phyloP scores from a whole-genome alignment of 2,797 vertebrate species.

The Scolopax rusticola region DNA sequence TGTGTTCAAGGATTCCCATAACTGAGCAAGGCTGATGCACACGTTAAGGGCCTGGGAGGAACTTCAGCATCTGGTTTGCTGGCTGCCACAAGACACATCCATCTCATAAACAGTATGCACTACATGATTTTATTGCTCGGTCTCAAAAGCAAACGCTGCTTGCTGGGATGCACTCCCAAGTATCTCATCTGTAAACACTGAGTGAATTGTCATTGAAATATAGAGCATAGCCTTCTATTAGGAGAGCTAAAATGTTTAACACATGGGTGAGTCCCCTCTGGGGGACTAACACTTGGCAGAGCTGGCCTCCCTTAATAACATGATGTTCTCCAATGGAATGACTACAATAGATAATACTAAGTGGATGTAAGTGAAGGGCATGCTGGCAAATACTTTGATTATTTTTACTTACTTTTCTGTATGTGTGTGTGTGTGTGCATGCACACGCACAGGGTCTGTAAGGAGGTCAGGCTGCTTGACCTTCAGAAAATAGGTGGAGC shows the following conservation, averaged over 20 bases:
- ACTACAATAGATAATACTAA: conserved; percentile 56
- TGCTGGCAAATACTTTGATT: background rate
- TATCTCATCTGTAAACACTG: conserved; percentile 53
- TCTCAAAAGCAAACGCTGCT: conserved; percentile 9
- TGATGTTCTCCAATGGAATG: conserved; percentile 19
- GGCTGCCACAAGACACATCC: background rate
- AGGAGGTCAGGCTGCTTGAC: background rate
- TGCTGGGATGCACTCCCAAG: conserved; percentile 23
- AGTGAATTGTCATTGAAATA: conserved; percentile 69
- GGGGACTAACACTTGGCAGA: conserved; percentile 60
- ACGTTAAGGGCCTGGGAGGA: background rate
- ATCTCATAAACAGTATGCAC: background rate
- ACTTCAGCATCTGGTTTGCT: background rate
- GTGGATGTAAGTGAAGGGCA: conserved; percentile 27
- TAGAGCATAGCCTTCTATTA: conserved; percentile 38
- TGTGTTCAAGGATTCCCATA: background rate
- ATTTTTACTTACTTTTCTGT: background rate
- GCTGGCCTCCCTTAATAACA: conserved; percentile 42
- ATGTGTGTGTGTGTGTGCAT: background rate
- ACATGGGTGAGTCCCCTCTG: conserved; percentile 70
- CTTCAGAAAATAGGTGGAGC: background rate
- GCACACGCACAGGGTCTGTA: fast-evolving
- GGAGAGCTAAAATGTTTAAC: conserved; percentile 57
- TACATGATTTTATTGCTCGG: background rate
- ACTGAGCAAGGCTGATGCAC: background rate